phyloP scores from a whole-genome alignment of 2,888 invertebrate species.

The Diogma glabrata region DNA sequence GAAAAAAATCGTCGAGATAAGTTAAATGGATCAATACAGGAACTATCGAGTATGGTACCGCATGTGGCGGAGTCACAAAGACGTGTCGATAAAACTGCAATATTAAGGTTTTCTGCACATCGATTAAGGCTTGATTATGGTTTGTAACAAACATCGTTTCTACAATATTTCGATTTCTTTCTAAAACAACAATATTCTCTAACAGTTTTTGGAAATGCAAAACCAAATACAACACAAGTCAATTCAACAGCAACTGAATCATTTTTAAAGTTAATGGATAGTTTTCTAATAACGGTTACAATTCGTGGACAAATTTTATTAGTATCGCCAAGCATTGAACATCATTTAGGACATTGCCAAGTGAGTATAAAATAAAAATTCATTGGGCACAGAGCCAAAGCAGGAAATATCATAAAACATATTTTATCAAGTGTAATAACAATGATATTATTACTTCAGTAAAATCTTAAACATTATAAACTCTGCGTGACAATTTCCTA shows the following conservation, averaged over 20 bases:
- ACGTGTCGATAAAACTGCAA: constrained; percentile 83
- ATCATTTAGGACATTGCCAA: constrained; percentile 74
- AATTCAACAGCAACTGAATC: constrained; percentile 41
- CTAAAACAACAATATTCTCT: no score
- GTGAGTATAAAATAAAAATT: constrained; percentile 37
- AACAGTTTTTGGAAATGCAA: constrained; percentile 46
- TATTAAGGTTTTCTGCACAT: constrained; percentile 74
- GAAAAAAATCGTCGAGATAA: constrained; percentile 86
- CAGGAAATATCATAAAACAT: no score
- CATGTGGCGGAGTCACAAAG: constrained; percentile 70
- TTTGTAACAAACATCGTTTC: constrained; percentile 21
- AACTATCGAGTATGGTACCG: constrained; percentile 72
- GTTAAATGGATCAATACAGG: constrained; percentile 72
- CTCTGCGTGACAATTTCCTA: constrained; percentile 17
- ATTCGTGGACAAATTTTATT: constrained; percentile 73
- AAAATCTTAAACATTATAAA: no score
- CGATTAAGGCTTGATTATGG: constrained; percentile 68
- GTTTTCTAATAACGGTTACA: constrained; percentile 70
- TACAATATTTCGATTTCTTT: constrained; percentile 8
- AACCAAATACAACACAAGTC: constrained; percentile 21
- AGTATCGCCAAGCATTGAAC: constrained; percentile 73
- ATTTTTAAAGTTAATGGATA: constrained; percentile 57
- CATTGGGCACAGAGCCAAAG: neutral
- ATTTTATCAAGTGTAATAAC: no score
- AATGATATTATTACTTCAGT: no score